These are phyloP conservation scores for Coreoperca whiteheadi DNA, from an alignment of 2,113 vertebrate species.

Conservation along the genomic window DNA sequence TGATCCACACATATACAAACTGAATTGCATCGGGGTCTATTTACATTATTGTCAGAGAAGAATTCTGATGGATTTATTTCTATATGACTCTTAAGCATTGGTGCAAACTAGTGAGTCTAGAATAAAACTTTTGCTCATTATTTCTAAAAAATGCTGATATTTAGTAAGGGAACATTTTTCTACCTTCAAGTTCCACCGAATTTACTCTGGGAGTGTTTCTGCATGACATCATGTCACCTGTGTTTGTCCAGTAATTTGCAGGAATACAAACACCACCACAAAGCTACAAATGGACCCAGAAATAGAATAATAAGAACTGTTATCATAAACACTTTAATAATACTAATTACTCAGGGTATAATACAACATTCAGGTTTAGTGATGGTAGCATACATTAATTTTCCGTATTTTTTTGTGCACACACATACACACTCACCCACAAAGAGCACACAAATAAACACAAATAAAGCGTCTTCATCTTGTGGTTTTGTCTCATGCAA, in stretches of 20 bases:
- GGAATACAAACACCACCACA: neutral
- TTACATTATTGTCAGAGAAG: neutral
- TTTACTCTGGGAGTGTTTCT: neutral
- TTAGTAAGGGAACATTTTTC: neutral
- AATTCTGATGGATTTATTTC: neutral
- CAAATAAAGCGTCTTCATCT: conserved; percentile 28
- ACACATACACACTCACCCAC: neutral
- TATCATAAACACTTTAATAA: conserved; percentile 6
- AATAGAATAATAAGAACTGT: neutral
- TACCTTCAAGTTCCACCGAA: neutral
- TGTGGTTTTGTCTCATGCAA: conserved; percentile 42
- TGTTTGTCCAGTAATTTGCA: neutral
- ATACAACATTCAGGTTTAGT: neutral
- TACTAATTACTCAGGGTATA: conserved; percentile 1
- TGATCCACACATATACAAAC: neutral
- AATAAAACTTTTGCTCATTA: neutral
- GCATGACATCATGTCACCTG: neutral
- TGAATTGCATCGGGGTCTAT: neutral
- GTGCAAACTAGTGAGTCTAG: neutral
- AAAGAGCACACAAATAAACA: neutral
- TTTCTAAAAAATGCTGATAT: neutral
- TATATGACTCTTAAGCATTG: neutral
- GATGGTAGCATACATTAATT: neutral
- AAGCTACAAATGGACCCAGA: neutral
- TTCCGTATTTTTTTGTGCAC: conserved; percentile 2